Evolutionary conservation across 1,140 invertebrate species (phyloP).

Genomic region (Tenebrio molitor): DNA sequence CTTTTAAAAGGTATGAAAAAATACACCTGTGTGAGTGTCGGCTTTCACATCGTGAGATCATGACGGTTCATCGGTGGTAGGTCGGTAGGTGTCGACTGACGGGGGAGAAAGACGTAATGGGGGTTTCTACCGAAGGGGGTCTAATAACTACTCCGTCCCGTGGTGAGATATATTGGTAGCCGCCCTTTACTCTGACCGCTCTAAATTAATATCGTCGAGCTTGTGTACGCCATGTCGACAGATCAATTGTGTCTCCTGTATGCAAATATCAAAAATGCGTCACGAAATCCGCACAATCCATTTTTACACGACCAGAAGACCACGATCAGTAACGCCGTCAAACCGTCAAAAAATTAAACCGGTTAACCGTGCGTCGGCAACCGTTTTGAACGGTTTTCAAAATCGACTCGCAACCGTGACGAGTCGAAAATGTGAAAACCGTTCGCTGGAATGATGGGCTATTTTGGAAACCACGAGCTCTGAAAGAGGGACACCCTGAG

Average conservation of each 20-base stretch:
- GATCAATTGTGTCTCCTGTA: conserved; percentile 22
- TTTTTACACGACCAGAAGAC: too few relatives aligned
- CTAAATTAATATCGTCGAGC: conserved; percentile 49
- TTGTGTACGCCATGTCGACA: conserved; percentile 19
- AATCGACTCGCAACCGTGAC: too few relatives aligned
- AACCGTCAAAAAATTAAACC: too few relatives aligned
- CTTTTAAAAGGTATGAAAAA: conserved; percentile 43
- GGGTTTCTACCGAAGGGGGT: conserved; percentile 36
- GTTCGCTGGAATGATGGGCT: too few relatives aligned
- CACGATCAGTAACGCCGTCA: too few relatives aligned
- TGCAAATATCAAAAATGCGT: conserved; percentile 30
- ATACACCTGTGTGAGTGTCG: conserved; percentile 45
- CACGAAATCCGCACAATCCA: too few relatives aligned
- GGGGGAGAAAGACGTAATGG: conserved; percentile 38
- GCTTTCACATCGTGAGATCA: conserved; percentile 41
- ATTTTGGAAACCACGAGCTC: too few relatives aligned
- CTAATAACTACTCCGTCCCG: conserved; percentile 49
- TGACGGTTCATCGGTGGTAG: conserved; percentile 15
- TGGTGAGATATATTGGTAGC: conserved; percentile 50
- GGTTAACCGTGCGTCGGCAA: too few relatives aligned
- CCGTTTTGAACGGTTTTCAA: too few relatives aligned
- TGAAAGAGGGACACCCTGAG: too few relatives aligned
- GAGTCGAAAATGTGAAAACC: too few relatives aligned
- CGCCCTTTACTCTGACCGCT: conserved; percentile 45
- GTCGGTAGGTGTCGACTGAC: conserved; percentile 43